Base-by-base conservation (phyloP, 1,140 invertebrate genomes). In the Harlomillsia oculata region DNA sequence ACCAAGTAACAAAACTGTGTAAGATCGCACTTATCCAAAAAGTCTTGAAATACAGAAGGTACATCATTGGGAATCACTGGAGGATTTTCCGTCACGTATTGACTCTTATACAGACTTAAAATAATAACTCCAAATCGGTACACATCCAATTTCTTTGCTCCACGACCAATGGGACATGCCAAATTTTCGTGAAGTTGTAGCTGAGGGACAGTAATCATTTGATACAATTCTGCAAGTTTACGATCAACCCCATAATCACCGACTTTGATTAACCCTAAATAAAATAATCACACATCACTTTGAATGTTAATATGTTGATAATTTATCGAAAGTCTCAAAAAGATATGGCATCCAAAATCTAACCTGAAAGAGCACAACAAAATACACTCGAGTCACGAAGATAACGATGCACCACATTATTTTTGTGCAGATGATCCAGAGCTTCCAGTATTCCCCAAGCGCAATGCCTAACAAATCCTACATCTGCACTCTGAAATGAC, bases 391-490 rank as follows among this genome's bases (percentile, higher is more conserved):
- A 75, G 45, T 80, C 77, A 14, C 80, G 71, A 8, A 90, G 67
- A 72, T 84, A 80, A 67, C 82, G 84, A 68, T 89, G 85, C 1
- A 85, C 82, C 8, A 89, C 79, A 64, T 82, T 82, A 67, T 87
- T 87, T 40, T 78, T 73, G 67, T 89, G 87, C 13, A 90, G 71
- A 68, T 80, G 87, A 16, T 79, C 71, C 5, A 90, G 64, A 2
- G 81, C 82, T 43, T 77, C 74, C 1, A 89, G 68, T 20, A 87
- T 74, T 40, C 80, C 81, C 6, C 69, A 71, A 1, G 81, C 76
- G 57, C 84, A 77, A 68, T 79, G 74, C 13, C 80, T 76, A 20
- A 87, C 65, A 43, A 80, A 68, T 58, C 78, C 77, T 14, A 81
- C 70, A 39, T 75, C n/a, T n/a, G n/a, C n/a, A n/a, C n/a, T n/a